Evolutionary conservation across 2,888 invertebrate species (phyloP).

Genomic region (Apamea anceps): DNA sequence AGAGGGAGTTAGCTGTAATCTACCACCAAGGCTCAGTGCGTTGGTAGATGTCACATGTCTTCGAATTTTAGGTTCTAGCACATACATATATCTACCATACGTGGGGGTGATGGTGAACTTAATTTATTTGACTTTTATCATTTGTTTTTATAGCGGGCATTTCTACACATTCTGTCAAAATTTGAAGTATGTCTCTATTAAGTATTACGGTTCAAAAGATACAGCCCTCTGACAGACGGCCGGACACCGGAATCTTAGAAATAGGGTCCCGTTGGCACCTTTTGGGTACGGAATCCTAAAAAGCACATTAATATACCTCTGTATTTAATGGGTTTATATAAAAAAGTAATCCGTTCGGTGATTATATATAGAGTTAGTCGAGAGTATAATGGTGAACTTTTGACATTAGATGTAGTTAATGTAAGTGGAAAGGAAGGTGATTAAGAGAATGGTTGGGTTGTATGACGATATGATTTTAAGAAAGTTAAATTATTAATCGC

Average conservation of each 20-base stretch:
- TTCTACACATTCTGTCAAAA: too few species aligned
- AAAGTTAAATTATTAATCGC: neutral
- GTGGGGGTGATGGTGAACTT: too few species aligned
- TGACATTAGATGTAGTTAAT: conserved; percentile 11
- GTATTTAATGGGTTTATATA: conserved; percentile 12
- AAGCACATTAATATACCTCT: neutral
- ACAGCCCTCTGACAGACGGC: neutral
- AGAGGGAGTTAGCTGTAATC: too few species aligned
- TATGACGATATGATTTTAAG: neutral
- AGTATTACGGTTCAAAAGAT: neutral
- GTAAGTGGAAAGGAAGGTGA: neutral
- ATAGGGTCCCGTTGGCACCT: neutral
- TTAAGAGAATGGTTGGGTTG: neutral
- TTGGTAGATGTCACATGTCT: too few species aligned
- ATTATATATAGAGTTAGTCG: neutral
- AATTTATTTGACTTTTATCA: too few species aligned
- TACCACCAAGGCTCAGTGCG: too few species aligned
- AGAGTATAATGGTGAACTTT: conserved; percentile 5
- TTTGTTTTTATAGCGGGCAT: too few species aligned
- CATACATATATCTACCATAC: too few species aligned
- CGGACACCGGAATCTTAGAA: neutral
- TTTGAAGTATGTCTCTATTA: neutral
- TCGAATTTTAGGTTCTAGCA: too few species aligned
- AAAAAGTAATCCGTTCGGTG: neutral
- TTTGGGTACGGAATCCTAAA: neutral